Evolutionary conservation across 2,113 vertebrate species (phyloP), one percentile per base, ranked within the genome.

Genomic region (Vicugna pacos): DNA sequence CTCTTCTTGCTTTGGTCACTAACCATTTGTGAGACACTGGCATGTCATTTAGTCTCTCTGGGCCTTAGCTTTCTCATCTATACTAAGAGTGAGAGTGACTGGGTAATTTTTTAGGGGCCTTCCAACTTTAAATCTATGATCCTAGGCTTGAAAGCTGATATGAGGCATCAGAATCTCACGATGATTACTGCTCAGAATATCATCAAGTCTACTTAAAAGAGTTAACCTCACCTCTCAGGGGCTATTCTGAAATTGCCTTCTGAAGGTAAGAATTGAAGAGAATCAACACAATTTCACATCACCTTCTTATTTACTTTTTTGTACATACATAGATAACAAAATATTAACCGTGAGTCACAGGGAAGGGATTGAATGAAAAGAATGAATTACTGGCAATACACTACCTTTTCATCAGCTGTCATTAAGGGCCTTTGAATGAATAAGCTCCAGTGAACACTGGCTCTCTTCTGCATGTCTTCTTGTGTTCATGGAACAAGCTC

Each of bases 241-340:
- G 24, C 38, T 81, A 30, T 91, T 38, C 76, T 94, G 72, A 69
- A 94, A 82, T 62, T 85, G 24, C 24, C 67, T 95, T 84, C 72
- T 79, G 67, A 73, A 93, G 24, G 67, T 60, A 86, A 89, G 46
- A 87, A 56, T 26, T 16, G 7, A 82, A 64, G 35, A 73, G 62
- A 91, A 70, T 64, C 81, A 88, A 94, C 42, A 75, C 42, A 86
- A 54, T 91, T 94, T 88, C 52, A n/a, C 77, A 69, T 56, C 14
- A 26, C 8, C 19, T 38, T 82, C 26, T 89, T 89, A 80, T 28
- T 58, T 52, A 56, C 5, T 20, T 82, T 69, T 91, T 54, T 83
- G 35, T 70, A 9, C 16, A 30, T 28, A 20, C 11, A 75, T 54
- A 70, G 5, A 2, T 87, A 93, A 88, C 46, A 87, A 65, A 90